Evolutionary conservation across 1,140 invertebrate species (phyloP), one percentile per base, ranked within the genome.

Genomic region (Drosophila sp.): DNA sequence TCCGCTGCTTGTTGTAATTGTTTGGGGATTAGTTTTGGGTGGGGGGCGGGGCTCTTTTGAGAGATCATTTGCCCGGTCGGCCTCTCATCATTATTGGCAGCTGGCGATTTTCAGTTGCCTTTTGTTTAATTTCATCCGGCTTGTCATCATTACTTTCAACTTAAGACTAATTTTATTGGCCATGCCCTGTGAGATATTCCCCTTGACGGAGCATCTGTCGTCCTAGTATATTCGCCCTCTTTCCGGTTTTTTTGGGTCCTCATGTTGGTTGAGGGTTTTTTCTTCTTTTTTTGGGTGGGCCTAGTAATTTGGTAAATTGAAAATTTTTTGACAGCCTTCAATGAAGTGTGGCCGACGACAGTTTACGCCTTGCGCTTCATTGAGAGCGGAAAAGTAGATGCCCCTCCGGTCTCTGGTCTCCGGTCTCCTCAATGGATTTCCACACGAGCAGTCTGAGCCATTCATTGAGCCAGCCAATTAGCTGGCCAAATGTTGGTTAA

Each of bases 401-500:
- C 5, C 38, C 61, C 27, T 38, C 32, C 2, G 30, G 2, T 4
- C 4, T 30, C 35, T 3, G 10, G 2, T 10, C 35, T 10, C 10
- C 1, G 35, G 2, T 10, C 35, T 38, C 47, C 57, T 72, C 50
- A 71, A 74, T 77, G 84, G 79, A 89, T 72, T 87, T 87, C 83
- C 83, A 87, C 83, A 87, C 83, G 83, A 87, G 79, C 84, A 83
- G 72, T 71, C 79, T 76, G 75, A 78, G 80, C 80, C 80, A 79
- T 76, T 80, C 85, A 79, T 84, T 83, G 83, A 89, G 84, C 74
- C 84, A 72, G 79, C 84, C 84, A 89, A 89, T 89, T 89, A 89
- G 84, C 74, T 89, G 80, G 73, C 80, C 85, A 89, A 89, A 89
- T 84, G 84, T 89, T 89, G 85, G 73, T 89, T 89, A 90, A 89